Evolutionary conservation across 2,113 vertebrate genomes (phyloP).

Genomic region (Hemicordylus capensis): DNA sequence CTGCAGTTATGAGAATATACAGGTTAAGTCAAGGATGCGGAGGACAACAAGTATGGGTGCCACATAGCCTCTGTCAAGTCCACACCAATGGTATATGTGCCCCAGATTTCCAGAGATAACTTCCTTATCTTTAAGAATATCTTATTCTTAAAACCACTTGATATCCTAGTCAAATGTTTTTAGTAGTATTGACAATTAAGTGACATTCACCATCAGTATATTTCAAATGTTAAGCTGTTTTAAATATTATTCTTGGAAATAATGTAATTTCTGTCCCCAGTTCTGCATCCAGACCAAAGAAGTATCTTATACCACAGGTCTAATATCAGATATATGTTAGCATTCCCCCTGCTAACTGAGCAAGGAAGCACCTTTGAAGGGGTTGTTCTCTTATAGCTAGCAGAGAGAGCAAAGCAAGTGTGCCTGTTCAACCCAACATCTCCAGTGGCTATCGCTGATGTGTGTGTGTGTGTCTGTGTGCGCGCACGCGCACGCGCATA

Average conservation of each 20-base stretch:
- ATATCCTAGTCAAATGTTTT: background rate
- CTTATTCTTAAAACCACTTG: background rate
- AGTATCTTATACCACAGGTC: background rate
- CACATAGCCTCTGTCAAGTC: background rate
- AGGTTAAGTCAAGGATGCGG: background rate
- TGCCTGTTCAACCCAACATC: no score
- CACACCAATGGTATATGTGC: background rate
- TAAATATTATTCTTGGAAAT: background rate
- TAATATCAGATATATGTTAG: background rate
- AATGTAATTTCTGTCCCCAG: background rate
- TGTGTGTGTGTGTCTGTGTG: no score
- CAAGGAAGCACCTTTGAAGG: no score
- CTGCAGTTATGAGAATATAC: background rate
- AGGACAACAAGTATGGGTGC: background rate
- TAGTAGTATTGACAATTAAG: background rate
- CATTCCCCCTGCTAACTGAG: no score
- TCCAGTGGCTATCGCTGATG: no score
- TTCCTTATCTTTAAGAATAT: background rate
- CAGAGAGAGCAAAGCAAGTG: no score
- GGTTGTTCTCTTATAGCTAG: no score
- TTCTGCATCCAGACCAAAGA: background rate
- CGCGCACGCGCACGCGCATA: no score
- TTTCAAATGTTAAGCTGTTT: background rate
- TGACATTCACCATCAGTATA: background rate
- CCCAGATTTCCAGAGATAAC: background rate